Evolutionary conservation across 2,888 invertebrate genomes (phyloP).

Genomic region (Andrena camellia): DNA sequence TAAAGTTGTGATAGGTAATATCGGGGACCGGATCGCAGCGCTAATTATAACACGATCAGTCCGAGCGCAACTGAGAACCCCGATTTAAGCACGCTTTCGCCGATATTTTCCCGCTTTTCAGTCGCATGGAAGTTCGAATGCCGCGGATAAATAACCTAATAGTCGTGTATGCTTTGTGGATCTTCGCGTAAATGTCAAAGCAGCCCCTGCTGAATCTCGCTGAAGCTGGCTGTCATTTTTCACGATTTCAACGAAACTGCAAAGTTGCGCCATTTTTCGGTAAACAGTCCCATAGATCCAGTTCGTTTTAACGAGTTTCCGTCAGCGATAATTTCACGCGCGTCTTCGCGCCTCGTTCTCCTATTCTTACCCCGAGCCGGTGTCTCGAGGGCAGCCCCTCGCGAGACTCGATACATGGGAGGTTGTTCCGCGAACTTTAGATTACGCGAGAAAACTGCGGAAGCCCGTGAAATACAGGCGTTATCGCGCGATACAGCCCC

Average conservation of each 20-base stretch:
- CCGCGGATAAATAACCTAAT: too few relatives aligned
- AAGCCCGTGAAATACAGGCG: slow-evolving; percentile 20
- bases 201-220: too few relatives aligned
- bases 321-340: slow-evolving; percentile 22
- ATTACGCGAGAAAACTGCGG: slow-evolving; percentile 24
- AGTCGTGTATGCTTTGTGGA: too few relatives aligned
- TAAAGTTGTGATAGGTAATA: not conserved
- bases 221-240: too few relatives aligned
- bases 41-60: not conserved
- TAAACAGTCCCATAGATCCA: not conserved
- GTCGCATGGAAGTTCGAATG: too few relatives aligned
- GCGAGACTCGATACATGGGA: slow-evolving; percentile 11
- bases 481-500: slow-evolving; percentile 20
- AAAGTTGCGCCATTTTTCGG: not conserved
- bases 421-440: slow-evolving; percentile 34
- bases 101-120: too few relatives aligned
- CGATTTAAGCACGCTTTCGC: too few relatives aligned
- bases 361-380: not conserved
- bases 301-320: slow-evolving; percentile 9
- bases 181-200: too few relatives aligned
- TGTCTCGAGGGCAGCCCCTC: slow-evolving; percentile 3
- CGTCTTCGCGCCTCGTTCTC: not conserved
- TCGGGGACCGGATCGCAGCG: not conserved
- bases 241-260: too few relatives aligned
- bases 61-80: too few relatives aligned